These are phyloP conservation scores for Heteromyza rotundicornis DNA, from an alignment of 2,888 invertebrate genomes.

Conservation along the genomic window DNA sequence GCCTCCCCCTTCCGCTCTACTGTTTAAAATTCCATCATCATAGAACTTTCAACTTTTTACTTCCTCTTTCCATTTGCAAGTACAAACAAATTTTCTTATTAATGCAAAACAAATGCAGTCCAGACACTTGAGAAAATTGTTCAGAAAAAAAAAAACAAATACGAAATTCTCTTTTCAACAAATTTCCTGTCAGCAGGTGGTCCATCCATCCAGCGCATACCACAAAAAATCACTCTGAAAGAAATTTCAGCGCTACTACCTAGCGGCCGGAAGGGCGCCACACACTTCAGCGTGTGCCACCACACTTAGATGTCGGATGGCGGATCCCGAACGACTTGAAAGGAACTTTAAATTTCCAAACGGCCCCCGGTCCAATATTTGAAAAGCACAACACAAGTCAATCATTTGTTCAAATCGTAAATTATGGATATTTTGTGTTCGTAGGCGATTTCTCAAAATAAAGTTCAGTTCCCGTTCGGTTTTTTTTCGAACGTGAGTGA, in stretches of 20 bases:
- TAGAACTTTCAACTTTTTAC: slow-evolving; percentile 28
- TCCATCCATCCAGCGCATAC: too few species aligned
- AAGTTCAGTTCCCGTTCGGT: slow-evolving; percentile 12
- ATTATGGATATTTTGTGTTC: slow-evolving; percentile 42
- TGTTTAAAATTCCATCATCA: slow-evolving; percentile 18
- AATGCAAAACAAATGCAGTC: slow-evolving; percentile 6
- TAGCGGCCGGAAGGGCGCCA: too few species aligned
- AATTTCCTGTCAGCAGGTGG: slow-evolving; percentile 58
- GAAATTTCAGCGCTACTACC: neutral
- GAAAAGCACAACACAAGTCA: slow-evolving; percentile 42
- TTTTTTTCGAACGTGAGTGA: neutral
- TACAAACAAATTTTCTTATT: neutral
- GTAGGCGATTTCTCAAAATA: slow-evolving; percentile 25
- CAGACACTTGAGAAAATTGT: slow-evolving; percentile 6
- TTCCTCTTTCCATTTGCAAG: slow-evolving; percentile 32
- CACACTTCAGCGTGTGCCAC: too few species aligned
- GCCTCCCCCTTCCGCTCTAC: neutral
- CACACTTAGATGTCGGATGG: too few species aligned
- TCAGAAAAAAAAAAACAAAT: too few species aligned
- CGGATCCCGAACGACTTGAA: slow-evolving; percentile 22
- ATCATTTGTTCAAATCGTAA: slow-evolving; percentile 49
- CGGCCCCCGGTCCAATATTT: slow-evolving; percentile 24
- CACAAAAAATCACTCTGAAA: too few species aligned
- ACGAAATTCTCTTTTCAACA: slow-evolving; percentile 22
- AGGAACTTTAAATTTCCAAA: slow-evolving; percentile 45